Percentiles rank a stretch among this genome's conserved stretches.
These are phyloP conservation scores for Enteromius afrohamiltoni DNA, from an alignment of 2,797 vertebrate genomes.

Conservation along the genomic window DNA sequence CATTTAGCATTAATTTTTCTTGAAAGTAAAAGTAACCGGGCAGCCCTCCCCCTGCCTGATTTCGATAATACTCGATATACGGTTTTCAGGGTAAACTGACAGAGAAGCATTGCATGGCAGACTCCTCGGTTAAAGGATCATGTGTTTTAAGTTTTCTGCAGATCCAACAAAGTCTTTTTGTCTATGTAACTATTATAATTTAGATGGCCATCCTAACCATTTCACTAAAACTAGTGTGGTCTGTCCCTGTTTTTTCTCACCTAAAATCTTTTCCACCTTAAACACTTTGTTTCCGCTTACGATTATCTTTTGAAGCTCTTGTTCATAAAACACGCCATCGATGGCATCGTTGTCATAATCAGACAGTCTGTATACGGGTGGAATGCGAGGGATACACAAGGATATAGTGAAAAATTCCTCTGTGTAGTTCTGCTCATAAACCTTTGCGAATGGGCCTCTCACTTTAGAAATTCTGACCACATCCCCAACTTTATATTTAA, in stretches of 20 bases:
- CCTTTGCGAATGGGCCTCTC: slow-evolving; percentile 24
- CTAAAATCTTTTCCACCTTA: slow-evolving; percentile 13
- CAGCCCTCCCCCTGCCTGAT: too few species aligned
- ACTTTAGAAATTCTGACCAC: slow-evolving; percentile 50
- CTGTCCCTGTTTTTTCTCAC: neutral
- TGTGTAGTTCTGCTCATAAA: slow-evolving; percentile 18
- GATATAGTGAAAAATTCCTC: slow-evolving; percentile 25
- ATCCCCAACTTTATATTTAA: neutral
- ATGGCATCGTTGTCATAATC: neutral
- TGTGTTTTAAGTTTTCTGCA: too few species aligned
- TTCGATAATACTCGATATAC: too few species aligned
- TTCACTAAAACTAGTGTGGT: too few species aligned
- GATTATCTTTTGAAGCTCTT: neutral
- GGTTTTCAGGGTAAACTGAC: neutral
- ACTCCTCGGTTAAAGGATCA: too few species aligned
- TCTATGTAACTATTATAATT: too few species aligned
- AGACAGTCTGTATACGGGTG: slow-evolving; percentile 7
- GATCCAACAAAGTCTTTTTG: too few species aligned
- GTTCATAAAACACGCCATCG: neutral
- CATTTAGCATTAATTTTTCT: too few species aligned
- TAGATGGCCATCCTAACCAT: too few species aligned
- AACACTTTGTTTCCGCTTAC: neutral
- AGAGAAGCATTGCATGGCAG: neutral
- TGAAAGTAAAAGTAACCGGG: too few species aligned
- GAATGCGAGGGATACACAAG: neutral